Conservation (phyloP, 2,888 invertebrate genomes). For the Chymomyza procnemis region DNA sequence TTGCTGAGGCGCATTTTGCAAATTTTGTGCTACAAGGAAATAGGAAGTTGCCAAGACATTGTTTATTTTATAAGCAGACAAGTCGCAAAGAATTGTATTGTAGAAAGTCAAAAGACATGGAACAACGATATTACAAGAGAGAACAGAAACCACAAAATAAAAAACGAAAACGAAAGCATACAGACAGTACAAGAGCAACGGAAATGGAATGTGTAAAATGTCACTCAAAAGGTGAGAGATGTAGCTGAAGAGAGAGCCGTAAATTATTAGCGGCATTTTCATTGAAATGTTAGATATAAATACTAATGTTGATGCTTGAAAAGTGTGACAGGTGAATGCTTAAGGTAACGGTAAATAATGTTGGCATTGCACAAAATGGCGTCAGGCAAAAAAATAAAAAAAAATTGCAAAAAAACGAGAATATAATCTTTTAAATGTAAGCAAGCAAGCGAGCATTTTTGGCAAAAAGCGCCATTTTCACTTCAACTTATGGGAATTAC, state of each 20-base stretch:
- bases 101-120: slow-evolving; percentile 22
- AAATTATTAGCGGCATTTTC: slow-evolving; percentile 64
- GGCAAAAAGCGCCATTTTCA: background rate
- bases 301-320: background rate
- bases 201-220: background rate
- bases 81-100: background rate
- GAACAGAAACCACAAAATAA: background rate
- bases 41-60: slow-evolving; percentile 62
- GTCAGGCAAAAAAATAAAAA: background rate
- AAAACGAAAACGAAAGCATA: too few relatives aligned
- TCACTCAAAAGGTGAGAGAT: background rate
- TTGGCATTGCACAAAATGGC: background rate
- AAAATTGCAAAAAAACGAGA: slow-evolving; percentile 31
- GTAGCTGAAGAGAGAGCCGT: slow-evolving; percentile 28
- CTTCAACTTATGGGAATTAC: background rate
- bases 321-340: background rate
- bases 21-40: slow-evolving; percentile 45
- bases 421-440: slow-evolving; percentile 64
- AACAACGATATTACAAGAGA: slow-evolving; percentile 25
- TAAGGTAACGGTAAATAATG: slow-evolving; percentile 38
- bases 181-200: background rate
- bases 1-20: slow-evolving; percentile 27
- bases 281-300: slow-evolving; percentile 48
- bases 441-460: slow-evolving; percentile 24
- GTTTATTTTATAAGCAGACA: slow-evolving; percentile 46